These are phyloP conservation scores for Petrosia ficiformis DNA, from an alignment of 37 sponge, comb jelly and placozoan genomes.

Conservation along the genomic window DNA sequence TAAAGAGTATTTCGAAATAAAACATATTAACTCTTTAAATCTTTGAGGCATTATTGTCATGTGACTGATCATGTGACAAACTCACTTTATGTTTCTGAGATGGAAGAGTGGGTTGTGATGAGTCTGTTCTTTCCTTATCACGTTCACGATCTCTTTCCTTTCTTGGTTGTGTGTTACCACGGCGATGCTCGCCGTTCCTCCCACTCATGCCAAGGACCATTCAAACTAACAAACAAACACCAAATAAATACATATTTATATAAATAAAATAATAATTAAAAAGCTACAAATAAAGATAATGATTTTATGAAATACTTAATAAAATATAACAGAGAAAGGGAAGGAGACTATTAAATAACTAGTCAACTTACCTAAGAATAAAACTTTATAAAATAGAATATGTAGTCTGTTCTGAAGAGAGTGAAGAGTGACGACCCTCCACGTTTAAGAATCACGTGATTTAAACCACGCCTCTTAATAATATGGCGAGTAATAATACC, in stretches of 20 bases:
- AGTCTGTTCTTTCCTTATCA: not conserved
- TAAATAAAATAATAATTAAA: too few species aligned
- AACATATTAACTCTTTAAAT: not conserved
- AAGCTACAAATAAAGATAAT: too few species aligned
- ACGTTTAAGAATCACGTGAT: constrained; percentile 16
- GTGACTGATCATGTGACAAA: not conserved
- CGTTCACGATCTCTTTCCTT: not conserved
- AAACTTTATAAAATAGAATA: too few species aligned
- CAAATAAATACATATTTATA: too few species aligned
- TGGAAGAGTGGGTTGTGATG: not conserved
- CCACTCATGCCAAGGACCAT: constrained; percentile 6
- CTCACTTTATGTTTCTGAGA: not conserved
- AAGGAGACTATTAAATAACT: too few species aligned
- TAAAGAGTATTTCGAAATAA: too few species aligned
- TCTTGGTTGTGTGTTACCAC: not conserved
- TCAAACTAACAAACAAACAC: too few species aligned
- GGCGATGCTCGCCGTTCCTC: constrained; percentile 3
- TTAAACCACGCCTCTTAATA: constrained; percentile 3
- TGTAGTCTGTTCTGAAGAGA: not conserved
- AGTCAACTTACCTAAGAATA: too few species aligned
- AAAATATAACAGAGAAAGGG: too few species aligned
- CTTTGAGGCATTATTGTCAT: not conserved
- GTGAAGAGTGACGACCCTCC: not conserved
- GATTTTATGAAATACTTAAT: too few species aligned
- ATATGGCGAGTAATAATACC: too few species aligned